Conservation (phyloP, 1,140 invertebrate species). For the Battus philenor region DNA sequence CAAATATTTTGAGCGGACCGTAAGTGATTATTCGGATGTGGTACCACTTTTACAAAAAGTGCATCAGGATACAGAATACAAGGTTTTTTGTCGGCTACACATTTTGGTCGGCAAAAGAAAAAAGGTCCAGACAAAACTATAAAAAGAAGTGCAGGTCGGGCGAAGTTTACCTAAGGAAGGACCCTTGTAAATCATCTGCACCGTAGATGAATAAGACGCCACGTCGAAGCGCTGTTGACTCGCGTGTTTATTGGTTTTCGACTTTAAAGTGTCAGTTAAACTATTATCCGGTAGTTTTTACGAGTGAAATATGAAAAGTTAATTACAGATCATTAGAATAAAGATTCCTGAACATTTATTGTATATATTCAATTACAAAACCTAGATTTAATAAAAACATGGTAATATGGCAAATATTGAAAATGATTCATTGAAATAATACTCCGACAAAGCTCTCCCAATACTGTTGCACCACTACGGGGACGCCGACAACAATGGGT, state of each 20-base stretch:
- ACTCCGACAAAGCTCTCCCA: slow-evolving; percentile 14
- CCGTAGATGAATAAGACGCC: slow-evolving; percentile 56
- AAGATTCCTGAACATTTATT: too few species aligned
- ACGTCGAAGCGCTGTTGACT: slow-evolving; percentile 64
- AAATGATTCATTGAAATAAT: slow-evolving; percentile 20
- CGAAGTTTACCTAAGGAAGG: slow-evolving; percentile 72
- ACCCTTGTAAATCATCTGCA: slow-evolving; percentile 74
- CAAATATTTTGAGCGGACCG: slow-evolving; percentile 70
- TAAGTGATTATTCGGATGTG: slow-evolving; percentile 75
- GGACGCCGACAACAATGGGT: slow-evolving; percentile 60
- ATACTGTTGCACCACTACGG: slow-evolving; percentile 63
- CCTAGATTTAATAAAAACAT: neutral
- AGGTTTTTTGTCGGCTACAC: slow-evolving; percentile 59
- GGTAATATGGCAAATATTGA: neutral
- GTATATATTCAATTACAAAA: too few species aligned
- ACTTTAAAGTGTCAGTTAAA: slow-evolving; percentile 63
- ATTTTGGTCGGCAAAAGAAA: slow-evolving; percentile 62
- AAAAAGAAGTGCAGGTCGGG: slow-evolving; percentile 68
- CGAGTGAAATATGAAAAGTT: slow-evolving; percentile 29
- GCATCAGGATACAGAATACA: slow-evolving; percentile 66
- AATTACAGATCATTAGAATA: too few species aligned
- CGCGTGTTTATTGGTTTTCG: slow-evolving; percentile 65
- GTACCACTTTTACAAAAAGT: slow-evolving; percentile 68
- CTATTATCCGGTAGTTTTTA: too few species aligned
- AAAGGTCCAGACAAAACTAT: slow-evolving; percentile 66